Conservation (phyloP, 1,140 invertebrate genomes). For the Dreissena polymorpha region DNA sequence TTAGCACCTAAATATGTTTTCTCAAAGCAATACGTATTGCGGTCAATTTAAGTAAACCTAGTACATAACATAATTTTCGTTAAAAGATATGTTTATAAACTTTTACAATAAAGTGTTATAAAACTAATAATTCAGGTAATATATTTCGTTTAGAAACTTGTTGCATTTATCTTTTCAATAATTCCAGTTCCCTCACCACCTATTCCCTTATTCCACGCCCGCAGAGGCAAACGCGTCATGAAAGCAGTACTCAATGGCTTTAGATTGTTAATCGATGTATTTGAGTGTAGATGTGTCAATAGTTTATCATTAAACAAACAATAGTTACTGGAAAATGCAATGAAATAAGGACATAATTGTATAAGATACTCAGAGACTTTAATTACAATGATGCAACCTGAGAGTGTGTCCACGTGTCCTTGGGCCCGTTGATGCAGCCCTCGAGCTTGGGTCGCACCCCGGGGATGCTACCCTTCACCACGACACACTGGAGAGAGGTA, state of each 20-base stretch:
- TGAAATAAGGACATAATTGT: neutral
- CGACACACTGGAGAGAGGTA: conserved; percentile 67
- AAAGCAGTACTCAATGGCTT: neutral
- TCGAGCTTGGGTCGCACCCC: conserved; percentile 61
- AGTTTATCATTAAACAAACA: neutral
- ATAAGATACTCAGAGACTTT: neutral
- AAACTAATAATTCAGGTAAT: no score
- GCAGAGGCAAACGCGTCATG: neutral
- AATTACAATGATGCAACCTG: conserved; percentile 39
- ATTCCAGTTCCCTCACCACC: no score
- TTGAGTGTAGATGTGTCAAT: neutral
- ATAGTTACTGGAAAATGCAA: neutral
- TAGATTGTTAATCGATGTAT: no score
- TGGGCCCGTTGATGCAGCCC: conserved; percentile 62
- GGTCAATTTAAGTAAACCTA: no score
- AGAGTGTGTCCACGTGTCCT: conserved; percentile 61
- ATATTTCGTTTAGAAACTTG: no score
- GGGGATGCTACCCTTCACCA: conserved; percentile 42
- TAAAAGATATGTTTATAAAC: no score
- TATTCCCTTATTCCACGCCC: neutral
- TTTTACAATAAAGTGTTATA: no score
- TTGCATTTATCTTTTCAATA: no score
- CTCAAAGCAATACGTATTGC: no score
- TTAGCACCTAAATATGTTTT: no score
- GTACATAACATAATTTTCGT: no score